Conservation (phyloP, 2,797 vertebrate species). For the Varecia variegata region DNA sequence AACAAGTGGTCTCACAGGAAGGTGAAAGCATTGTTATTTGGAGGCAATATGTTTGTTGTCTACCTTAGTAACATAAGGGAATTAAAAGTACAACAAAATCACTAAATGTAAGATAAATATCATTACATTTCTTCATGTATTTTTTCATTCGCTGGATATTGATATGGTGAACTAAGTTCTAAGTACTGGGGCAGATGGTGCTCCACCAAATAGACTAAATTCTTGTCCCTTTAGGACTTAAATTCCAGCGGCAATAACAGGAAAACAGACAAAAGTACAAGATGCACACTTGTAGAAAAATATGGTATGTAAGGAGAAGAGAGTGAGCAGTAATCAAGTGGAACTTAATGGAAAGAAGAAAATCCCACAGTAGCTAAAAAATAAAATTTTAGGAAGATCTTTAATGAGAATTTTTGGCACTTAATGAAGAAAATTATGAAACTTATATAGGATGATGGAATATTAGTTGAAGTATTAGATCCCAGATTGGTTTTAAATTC, state of each 20-base stretch:
- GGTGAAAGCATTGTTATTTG: not conserved
- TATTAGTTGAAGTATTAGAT: constrained; percentile 5
- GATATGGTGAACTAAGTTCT: not conserved
- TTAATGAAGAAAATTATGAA: constrained; percentile 3
- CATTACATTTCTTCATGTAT: not conserved
- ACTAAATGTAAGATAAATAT: not conserved
- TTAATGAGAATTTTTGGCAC: not conserved
- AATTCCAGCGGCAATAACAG: not conserved
- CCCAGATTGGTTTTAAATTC: not conserved
- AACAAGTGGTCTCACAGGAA: not conserved
- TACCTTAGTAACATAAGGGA: not conserved
- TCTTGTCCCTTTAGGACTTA: not conserved
- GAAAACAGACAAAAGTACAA: not conserved
- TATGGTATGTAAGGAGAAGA: not conserved
- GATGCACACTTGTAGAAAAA: not conserved
- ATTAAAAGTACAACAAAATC: not conserved
- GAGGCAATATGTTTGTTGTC: not conserved
- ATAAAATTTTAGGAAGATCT: not conserved
- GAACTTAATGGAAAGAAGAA: not conserved
- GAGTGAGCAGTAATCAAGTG: not conserved
- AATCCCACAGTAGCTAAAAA: not conserved
- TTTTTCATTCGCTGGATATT: not conserved
- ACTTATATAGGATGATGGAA: not conserved
- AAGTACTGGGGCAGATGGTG: not conserved
- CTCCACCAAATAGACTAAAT: not conserved